Evolutionary conservation across 2,113 vertebrate species (phyloP).

Genomic region (Carassius carassius): DNA sequence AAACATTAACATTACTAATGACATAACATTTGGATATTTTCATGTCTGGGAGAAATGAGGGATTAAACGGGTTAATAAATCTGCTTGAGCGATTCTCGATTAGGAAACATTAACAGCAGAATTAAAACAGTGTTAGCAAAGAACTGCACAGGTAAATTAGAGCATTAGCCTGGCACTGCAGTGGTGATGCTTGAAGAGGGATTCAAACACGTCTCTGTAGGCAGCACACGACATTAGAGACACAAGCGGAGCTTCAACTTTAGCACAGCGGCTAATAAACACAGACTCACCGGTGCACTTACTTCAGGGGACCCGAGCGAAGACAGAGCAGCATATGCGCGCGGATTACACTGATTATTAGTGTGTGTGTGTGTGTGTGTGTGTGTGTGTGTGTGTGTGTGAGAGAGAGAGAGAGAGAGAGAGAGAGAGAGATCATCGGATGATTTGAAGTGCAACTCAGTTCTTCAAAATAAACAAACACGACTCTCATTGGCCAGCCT

Average conservation of each 20-base stretch:
- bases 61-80: not conserved
- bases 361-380: no score
- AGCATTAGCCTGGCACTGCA: no score
- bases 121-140: no score
- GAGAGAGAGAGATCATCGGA: not conserved
- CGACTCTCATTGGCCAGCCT: slow-evolving; percentile 65
- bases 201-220: not conserved
- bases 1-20: no score
- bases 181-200: no score
- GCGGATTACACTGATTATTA: not conserved
- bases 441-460: slow-evolving; percentile 61
- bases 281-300: not conserved
- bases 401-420: not conserved
- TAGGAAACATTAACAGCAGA: not conserved
- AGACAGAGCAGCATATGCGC: no score
- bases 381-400: no score
- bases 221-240: not conserved
- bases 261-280: slow-evolving; percentile 11
- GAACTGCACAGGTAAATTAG: no score
- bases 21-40: no score
- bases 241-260: not conserved
- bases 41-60: no score
- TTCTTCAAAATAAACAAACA: slow-evolving; percentile 57
- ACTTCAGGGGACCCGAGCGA: not conserved
- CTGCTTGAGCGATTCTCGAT: not conserved